Conservation (phyloP, 2,888 invertebrate species). For the Metopia argyrocephala region DNA sequence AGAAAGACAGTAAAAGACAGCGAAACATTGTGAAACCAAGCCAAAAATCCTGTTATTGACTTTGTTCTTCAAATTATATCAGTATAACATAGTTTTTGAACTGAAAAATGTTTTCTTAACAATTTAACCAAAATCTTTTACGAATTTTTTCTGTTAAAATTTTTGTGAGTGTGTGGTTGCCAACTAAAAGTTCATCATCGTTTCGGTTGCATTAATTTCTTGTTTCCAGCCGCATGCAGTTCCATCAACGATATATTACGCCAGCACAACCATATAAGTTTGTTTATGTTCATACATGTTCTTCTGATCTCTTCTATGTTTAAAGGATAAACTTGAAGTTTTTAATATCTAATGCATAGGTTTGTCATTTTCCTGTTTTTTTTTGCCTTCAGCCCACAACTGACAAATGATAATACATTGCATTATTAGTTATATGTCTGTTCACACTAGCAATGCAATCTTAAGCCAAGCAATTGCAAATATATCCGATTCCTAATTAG, state of each 20-base stretch:
- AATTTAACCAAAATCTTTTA: too few relatives aligned
- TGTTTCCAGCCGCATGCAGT: neutral
- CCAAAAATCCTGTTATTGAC: too few relatives aligned
- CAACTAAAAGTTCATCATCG: too few relatives aligned
- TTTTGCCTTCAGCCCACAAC: constrained; percentile 10
- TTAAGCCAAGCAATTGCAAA: neutral
- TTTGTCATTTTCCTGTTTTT: neutral
- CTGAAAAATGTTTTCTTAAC: too few relatives aligned
- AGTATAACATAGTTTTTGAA: too few relatives aligned
- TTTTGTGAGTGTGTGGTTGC: too few relatives aligned
- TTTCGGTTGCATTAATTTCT: constrained; percentile 35
- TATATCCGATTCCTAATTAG: too few relatives aligned
- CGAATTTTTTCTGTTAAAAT: too few relatives aligned
- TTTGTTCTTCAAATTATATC: too few relatives aligned
- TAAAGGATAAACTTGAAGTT: constrained; percentile 53
- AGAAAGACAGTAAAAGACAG: too few relatives aligned
- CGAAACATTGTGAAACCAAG: too few relatives aligned
- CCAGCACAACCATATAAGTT: constrained; percentile 30
- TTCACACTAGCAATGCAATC: constrained; percentile 5
- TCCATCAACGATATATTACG: constrained; percentile 2
- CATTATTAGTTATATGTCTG: neutral
- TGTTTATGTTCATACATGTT: constrained; percentile 34
- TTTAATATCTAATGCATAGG: constrained; percentile 53
- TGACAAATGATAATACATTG: constrained; percentile 58
- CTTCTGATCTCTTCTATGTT: constrained; percentile 20